Evolutionary conservation across 2,797 vertebrate genomes (phyloP).

Genomic region (Aplochiton taeniatus): DNA sequence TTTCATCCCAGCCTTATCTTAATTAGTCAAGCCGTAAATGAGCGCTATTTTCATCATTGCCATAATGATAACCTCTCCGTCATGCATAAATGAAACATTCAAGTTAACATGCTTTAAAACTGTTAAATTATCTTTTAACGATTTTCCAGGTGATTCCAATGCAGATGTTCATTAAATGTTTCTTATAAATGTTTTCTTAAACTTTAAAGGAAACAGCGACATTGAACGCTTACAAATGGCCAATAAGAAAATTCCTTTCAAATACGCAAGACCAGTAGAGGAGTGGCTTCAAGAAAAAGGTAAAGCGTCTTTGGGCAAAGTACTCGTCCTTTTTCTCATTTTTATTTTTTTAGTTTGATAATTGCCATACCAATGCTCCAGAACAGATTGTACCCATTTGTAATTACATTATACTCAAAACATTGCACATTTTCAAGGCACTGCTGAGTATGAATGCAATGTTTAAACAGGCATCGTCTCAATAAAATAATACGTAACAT

Average conservation of each 20-base stretch:
- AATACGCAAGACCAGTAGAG: conserved; percentile 95
- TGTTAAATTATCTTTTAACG: conserved; percentile 30
- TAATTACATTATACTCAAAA: too few species aligned
- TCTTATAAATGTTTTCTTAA: conserved; percentile 96
- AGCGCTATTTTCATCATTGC: background rate
- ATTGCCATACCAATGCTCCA: conserved; percentile 40
- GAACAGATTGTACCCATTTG: too few species aligned
- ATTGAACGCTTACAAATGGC: conserved; percentile 97
- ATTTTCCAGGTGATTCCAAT: conserved; percentile 67
- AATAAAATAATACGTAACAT: too few species aligned
- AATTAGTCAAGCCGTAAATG: conserved; percentile 2
- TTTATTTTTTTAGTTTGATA: conserved; percentile 46
- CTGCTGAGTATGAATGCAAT: too few species aligned
- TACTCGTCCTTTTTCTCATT: conserved; percentile 71
- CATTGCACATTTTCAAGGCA: too few species aligned
- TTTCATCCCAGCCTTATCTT: background rate
- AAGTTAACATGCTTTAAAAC: conserved; percentile 16
- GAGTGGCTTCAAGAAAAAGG: conserved; percentile 99
- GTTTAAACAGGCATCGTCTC: too few species aligned
- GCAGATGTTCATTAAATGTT: conserved; percentile 87
- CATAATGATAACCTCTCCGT: background rate
- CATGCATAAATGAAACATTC: conserved; percentile 34
- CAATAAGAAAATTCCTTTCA: conserved; percentile 99
- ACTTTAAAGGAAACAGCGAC: conserved; percentile 99
- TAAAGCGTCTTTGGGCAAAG: conserved; percentile 79